Evolutionary conservation across 2,888 invertebrate species (phyloP).

Genomic region (Cryptosula pallasiana): DNA sequence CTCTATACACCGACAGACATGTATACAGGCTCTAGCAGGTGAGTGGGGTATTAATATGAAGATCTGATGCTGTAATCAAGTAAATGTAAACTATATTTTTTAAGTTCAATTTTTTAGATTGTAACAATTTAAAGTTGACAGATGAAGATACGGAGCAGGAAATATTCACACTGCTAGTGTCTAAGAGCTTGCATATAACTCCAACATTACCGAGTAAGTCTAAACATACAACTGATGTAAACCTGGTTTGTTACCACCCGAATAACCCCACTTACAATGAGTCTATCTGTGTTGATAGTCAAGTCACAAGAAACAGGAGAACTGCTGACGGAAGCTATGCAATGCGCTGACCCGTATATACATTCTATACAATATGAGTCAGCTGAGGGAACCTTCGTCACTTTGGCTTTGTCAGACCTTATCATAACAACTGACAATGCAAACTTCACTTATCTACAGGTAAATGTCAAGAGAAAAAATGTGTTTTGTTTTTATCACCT

Average conservation of each 20-base stretch:
- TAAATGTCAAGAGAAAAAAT: no score
- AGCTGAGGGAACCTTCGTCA: background rate
- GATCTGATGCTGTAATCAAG: no score
- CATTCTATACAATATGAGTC: background rate
- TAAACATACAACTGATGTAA: no score
- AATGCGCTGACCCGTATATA: background rate
- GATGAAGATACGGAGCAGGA: background rate
- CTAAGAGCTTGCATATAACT: background rate
- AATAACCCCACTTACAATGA: no score
- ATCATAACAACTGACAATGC: background rate
- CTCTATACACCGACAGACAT: background rate
- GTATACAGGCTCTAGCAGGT: background rate
- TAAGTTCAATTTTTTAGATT: no score
- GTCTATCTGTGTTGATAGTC: background rate
- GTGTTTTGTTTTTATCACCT: no score
- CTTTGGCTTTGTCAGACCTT: background rate
- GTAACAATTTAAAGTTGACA: background rate
- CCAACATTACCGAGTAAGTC: constrained; percentile 6
- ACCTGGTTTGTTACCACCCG: no score
- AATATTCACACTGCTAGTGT: constrained; percentile 5
- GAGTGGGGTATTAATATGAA: no score
- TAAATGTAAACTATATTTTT: no score
- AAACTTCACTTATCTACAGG: background rate
- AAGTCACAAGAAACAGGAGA: background rate
- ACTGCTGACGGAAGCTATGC: background rate